phyloP scores from a whole-genome alignment of 2,113 vertebrate species.

The Furnarius figulus region DNA sequence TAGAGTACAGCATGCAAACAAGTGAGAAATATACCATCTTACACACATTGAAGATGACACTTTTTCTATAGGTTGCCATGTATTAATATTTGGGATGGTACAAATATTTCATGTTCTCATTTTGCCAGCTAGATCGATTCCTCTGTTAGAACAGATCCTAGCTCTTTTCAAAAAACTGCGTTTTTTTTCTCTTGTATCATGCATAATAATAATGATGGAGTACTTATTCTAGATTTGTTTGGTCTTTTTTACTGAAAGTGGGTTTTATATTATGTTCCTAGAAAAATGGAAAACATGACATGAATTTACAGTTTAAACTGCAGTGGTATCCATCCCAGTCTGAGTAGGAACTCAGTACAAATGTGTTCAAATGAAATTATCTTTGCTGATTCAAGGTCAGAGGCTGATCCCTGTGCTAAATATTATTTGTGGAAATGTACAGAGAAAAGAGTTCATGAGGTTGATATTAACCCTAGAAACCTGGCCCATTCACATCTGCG shows the following conservation, averaged over 20 bases:
- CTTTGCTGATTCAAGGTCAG: not conserved
- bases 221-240: not conserved
- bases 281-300: not conserved
- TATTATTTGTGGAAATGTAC: not conserved
- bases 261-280: not conserved
- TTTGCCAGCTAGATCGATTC: not conserved
- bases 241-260: not conserved
- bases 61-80: not conserved
- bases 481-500: not conserved
- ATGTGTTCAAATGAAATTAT: not conserved
- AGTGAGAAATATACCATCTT: not conserved
- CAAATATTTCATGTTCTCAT: not conserved
- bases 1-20: not conserved
- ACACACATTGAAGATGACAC: not conserved
- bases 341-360: not conserved
- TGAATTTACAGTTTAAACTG: not conserved
- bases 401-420: not conserved
- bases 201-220: not conserved
- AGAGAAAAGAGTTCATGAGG: not conserved
- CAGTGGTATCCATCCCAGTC: not conserved
- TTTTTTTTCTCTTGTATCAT: not conserved
- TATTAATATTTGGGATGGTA: not conserved
- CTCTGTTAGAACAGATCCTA: not conserved
- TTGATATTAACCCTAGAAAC: not conserved
- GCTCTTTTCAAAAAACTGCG: not conserved